Conservation (phyloP, 2,797 vertebrate species). For the Octomys mimax region DNA sequence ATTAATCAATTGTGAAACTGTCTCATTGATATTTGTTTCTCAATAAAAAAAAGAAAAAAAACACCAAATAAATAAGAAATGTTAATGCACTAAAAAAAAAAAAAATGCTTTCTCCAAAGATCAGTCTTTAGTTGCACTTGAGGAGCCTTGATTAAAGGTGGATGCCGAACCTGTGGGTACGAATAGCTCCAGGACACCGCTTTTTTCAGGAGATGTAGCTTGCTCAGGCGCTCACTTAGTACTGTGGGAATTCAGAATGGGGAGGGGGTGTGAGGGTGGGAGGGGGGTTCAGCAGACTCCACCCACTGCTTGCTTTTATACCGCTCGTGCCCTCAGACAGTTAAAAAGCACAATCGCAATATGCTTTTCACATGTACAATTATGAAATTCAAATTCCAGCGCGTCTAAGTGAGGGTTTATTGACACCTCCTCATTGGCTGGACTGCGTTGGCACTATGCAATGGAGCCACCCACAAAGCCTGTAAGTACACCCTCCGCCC, state of each 20-base stretch:
- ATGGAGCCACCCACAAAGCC: neutral
- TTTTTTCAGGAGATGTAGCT: neutral
- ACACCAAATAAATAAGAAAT: no score
- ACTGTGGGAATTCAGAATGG: neutral
- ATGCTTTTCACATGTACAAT: neutral
- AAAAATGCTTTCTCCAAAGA: no score
- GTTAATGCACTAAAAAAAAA: no score
- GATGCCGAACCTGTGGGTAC: neutral
- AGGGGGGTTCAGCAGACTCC: neutral
- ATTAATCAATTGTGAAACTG: no score
- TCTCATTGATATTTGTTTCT: no score
- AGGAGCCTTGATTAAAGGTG: neutral
- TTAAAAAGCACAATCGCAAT: neutral
- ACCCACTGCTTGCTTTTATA: neutral
- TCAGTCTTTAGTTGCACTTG: neutral
- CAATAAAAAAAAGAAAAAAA: no score
- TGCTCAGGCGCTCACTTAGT: fast-evolving
- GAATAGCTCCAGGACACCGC: neutral
- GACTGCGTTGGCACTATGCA: fast-evolving
- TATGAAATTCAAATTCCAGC: neutral
- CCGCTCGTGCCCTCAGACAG: neutral
- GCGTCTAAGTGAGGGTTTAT: no score
- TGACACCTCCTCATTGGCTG: fast-evolving
- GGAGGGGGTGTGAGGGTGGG: no score
- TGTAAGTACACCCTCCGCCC: neutral